Conservation (phyloP, 2,113 vertebrate genomes). For the Triplophysa rosa region DNA sequence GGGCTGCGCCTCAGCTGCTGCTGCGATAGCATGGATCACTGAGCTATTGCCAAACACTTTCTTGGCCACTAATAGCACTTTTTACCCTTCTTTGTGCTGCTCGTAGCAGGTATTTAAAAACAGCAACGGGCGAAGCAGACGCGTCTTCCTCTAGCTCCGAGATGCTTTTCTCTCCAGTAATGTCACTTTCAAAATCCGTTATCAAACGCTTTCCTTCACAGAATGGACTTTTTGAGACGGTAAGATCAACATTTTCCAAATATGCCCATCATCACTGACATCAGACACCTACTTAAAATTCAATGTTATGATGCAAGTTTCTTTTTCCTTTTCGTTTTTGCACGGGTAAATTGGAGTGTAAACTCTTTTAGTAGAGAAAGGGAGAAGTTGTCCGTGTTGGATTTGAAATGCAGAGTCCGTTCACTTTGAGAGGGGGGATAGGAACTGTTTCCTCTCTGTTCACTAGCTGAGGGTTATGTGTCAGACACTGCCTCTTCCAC, state of each 20-base stretch:
- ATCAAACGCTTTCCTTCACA: conserved; percentile 59
- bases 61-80: conserved; percentile 71
- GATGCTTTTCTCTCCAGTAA: conserved; percentile 58
- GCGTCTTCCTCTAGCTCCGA: conserved; percentile 63
- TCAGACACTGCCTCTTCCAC: conserved; percentile 71
- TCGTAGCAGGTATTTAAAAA: conserved; percentile 76
- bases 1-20: conserved; percentile 70
- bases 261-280: conserved; percentile 64
- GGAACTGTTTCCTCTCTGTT: conserved; percentile 36
- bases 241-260: conserved; percentile 70
- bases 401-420: conserved; percentile 32
- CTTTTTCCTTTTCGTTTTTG: conserved; percentile 51
- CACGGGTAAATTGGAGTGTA: conserved; percentile 51
- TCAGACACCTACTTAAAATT: conserved; percentile 62
- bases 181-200: conserved; percentile 62
- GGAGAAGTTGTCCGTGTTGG: conserved; percentile 68
- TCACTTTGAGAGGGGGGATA: conserved; percentile 16
- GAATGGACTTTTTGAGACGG: conserved; percentile 68
- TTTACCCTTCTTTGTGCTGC: conserved; percentile 65
- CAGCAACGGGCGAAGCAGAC: conserved; percentile 70
- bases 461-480: conserved; percentile 73
- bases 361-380: conserved; percentile 64
- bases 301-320: conserved; percentile 39
- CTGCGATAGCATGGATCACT: conserved; percentile 74
- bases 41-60: conserved; percentile 77